phyloP scores from a whole-genome alignment of 2,888 invertebrate species.

The Perizoma affinitatum region DNA sequence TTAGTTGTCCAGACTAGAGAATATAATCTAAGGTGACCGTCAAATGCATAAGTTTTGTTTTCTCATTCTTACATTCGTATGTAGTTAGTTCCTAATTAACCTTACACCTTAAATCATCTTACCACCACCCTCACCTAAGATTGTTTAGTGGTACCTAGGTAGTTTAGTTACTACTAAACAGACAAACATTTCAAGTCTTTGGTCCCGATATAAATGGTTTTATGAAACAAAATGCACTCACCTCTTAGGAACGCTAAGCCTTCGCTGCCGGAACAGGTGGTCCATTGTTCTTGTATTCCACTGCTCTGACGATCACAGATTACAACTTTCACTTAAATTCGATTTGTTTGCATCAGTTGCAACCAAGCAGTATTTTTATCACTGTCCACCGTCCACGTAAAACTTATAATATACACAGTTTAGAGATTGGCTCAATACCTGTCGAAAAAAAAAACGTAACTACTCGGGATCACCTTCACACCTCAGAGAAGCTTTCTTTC shows the following conservation, averaged over 20 bases:
- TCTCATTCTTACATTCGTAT: too few species aligned
- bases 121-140: too few species aligned
- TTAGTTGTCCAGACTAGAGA: too few species aligned
- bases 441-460: slow-evolving; percentile 4
- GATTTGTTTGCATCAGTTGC: slow-evolving; percentile 40
- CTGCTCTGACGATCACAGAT: slow-evolving; percentile 65
- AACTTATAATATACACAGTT: slow-evolving; percentile 42
- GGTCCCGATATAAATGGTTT: neutral
- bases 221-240: slow-evolving; percentile 50
- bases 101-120: too few species aligned
- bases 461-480: too few species aligned
- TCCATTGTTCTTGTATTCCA: slow-evolving; percentile 75
- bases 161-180: neutral
- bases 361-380: slow-evolving; percentile 33
- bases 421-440: slow-evolving; percentile 27
- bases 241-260: slow-evolving; percentile 78
- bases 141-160: neutral
- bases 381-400: slow-evolving; percentile 45
- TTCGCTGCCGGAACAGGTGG: slow-evolving; percentile 79
- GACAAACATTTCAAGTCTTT: neutral
- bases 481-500: too few species aligned
- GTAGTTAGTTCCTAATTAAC: too few species aligned
- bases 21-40: too few species aligned
- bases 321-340: slow-evolving; percentile 77
- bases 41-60: too few species aligned